phyloP scores from a whole-genome alignment of 2,113 vertebrate genomes.

The Hippolais icterina region DNA sequence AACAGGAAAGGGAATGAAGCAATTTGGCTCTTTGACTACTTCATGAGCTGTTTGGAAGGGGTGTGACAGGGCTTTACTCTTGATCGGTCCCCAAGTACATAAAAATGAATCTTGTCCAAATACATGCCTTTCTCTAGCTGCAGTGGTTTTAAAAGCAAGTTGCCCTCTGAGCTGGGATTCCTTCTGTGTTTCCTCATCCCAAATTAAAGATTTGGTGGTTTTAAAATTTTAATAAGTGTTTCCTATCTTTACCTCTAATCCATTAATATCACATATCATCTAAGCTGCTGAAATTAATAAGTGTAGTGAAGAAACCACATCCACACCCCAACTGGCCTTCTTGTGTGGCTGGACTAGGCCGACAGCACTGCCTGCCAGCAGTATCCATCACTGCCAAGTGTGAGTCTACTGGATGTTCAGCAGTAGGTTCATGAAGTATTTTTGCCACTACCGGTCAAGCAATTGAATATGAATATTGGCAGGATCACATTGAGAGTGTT shows the following conservation, averaged over 20 bases:
- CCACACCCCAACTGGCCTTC: background rate
- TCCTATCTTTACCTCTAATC: background rate
- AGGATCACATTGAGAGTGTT: background rate
- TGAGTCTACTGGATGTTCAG: background rate
- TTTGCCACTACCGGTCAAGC: background rate
- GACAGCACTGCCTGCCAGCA: background rate
- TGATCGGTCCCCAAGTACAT: background rate
- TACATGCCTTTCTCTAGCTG: background rate
- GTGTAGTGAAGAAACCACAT: background rate
- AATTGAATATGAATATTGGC: background rate
- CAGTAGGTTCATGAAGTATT: background rate
- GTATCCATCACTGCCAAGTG: background rate
- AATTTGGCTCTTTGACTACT: background rate
- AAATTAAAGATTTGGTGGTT: background rate
- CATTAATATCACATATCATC: background rate
- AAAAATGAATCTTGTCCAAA: background rate
- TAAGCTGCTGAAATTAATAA: constrained; percentile 26
- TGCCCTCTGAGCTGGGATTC: background rate
- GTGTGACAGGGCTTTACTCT: background rate
- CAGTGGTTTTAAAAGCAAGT: background rate
- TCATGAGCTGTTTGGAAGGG: background rate
- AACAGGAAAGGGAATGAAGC: background rate
- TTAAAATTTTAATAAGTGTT: background rate
- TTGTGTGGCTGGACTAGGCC: background rate
- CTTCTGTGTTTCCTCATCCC: constrained; percentile 1